Evolutionary conservation across 2,797 vertebrate genomes (phyloP).

Genomic region (Caiman crocodilus): DNA sequence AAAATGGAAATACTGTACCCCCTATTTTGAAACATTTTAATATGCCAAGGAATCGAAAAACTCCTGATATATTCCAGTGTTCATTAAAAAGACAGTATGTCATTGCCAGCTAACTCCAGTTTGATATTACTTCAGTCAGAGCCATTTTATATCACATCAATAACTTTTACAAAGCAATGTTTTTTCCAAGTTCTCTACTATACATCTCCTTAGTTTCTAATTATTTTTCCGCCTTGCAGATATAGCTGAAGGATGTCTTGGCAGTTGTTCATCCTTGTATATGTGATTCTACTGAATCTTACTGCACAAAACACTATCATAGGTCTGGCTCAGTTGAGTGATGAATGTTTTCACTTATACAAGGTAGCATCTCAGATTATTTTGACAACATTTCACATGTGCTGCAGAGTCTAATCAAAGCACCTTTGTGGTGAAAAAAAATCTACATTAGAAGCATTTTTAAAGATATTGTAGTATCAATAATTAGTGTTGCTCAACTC

Average conservation of each 20-base stretch:
- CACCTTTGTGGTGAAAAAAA: conserved; percentile 8
- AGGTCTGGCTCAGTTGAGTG: not conserved
- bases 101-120: not conserved
- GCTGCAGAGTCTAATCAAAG: conserved; percentile 23
- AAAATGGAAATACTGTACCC: not conserved
- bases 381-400: not conserved
- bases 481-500: conserved; percentile 23
- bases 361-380: not conserved
- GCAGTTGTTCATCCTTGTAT: not conserved
- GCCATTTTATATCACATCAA: conserved; percentile 31
- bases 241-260: conserved; percentile 39
- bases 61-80: not conserved
- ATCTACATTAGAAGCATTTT: not conserved
- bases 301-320: not conserved
- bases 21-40: not conserved
- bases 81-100: not conserved
- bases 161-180: conserved; percentile 24
- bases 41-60: not conserved
- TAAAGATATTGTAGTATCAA: not conserved
- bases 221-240: conserved; percentile 35
- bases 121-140: conserved; percentile 6
- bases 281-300: not conserved
- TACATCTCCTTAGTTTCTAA: conserved; percentile 35
- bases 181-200: not conserved
- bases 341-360: conserved; percentile 24